Evolutionary conservation across 2,113 vertebrate species (phyloP).

Genomic region (Mesitornis unicolor): DNA sequence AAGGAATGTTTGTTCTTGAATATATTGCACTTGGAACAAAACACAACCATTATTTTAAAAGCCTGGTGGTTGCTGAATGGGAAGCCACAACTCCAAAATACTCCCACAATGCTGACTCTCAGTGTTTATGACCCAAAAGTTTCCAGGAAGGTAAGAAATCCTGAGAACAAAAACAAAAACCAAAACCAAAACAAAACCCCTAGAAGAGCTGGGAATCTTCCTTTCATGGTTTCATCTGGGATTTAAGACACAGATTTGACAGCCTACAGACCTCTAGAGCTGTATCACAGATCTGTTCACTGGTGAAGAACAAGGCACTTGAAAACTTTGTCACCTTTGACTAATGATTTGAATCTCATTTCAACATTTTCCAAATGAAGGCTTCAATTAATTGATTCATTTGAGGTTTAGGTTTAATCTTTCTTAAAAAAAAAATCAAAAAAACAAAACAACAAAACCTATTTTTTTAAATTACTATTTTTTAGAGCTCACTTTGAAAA

Average conservation of each 20-base stretch:
- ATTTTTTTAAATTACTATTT: neutral
- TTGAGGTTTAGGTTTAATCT: neutral
- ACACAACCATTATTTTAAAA: neutral
- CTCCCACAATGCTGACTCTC: neutral
- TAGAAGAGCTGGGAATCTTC: neutral
- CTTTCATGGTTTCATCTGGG: neutral
- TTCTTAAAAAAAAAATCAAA: neutral
- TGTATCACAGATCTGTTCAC: neutral
- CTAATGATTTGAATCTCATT: neutral
- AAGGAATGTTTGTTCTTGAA: neutral
- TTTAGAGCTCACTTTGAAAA: neutral
- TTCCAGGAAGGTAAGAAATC: neutral
- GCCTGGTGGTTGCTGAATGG: neutral
- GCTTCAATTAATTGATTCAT: neutral
- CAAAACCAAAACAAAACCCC: neutral
- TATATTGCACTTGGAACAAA: neutral
- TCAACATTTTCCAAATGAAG: neutral
- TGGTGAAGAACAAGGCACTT: neutral
- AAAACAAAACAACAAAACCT: too few relatives aligned
- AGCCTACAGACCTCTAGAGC: neutral
- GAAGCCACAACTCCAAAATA: neutral
- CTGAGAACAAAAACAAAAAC: neutral
- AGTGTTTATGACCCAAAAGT: neutral
- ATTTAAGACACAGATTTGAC: neutral
- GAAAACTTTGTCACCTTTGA: neutral